Base-by-base conservation (phyloP, 2,113 vertebrate genomes). In the Channa argus region DNA sequence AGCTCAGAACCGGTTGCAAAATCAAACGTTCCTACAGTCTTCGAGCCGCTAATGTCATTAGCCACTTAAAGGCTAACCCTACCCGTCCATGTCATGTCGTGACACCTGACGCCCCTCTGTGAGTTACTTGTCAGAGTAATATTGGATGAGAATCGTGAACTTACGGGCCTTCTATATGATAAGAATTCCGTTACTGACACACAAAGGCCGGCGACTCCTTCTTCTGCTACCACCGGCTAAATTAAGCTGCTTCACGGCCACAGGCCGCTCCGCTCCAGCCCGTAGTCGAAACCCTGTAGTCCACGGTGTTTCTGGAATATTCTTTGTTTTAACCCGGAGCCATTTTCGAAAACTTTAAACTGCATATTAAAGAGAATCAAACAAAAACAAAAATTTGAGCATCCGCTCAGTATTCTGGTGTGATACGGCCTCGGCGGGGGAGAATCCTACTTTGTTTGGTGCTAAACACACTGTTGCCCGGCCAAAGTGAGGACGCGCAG, bases 301-400 rank as follows among this genome's bases (percentile, higher is more conserved):
- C 79, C 71, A 49, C 83, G 70, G 84, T 58, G 72, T 80, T 91
- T 92, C 90, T 84, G 58, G 80, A 94, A 90, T 10, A 33, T 89
- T 91, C 86, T 67, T 46, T 71, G 56, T 39, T 56, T 89, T 85
- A 95, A 36, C 94, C 93, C 2, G 94, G 91, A 58, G 85, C 92
- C 93, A 95, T 94, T 63, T 85, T 77, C 72, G 41, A 8, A 10
- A 2, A 44, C 10, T 8, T 53, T 8, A 6, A 10, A 14, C 3
- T 2, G 10, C 5, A 12, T 47, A 10, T 39, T 3, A 10, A 5
- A 33, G 6, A 54, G n/a, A 36, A 4, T 6, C 0, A 46, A 41
- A 52, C 5, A 9, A 47, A 58, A 60, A 0, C 58, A 5, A 39
- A n/a, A 2, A 5, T 13, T 2, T 3, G 3, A 58, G 37, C 45